These are phyloP conservation scores for Micromesistius poutassou DNA, from an alignment of 2,797 vertebrate species.

Conservation along the genomic window DNA sequence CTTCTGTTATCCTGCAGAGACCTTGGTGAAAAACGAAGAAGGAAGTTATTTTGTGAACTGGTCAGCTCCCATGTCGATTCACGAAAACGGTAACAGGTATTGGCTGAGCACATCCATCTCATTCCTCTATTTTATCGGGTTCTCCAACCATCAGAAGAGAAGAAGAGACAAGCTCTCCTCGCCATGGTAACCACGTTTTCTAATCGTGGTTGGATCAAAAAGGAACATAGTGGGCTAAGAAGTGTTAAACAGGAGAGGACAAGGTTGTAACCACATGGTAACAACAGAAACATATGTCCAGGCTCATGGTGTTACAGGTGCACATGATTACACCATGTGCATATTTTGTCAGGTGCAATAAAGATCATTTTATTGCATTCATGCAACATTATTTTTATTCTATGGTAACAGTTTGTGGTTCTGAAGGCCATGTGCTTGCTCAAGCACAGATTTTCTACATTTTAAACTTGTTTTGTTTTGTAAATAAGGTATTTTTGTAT, in stretches of 20 bases:
- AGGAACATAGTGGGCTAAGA: slow-evolving; percentile 34
- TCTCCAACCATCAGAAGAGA: slow-evolving; percentile 23
- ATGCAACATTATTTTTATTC: not conserved
- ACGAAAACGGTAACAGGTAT: slow-evolving; percentile 26
- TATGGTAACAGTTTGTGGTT: not conserved
- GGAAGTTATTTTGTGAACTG: slow-evolving; percentile 15
- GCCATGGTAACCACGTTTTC: not conserved
- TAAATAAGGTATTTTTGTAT: not conserved
- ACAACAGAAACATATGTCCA: slow-evolving; percentile 23
- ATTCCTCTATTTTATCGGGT: slow-evolving; percentile 31
- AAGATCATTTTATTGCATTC: slow-evolving; percentile 16
- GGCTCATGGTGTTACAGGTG: slow-evolving; percentile 9
- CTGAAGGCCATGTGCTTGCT: not conserved
- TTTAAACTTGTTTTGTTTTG: not conserved
- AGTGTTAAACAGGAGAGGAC: slow-evolving; percentile 15
- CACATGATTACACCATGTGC: slow-evolving; percentile 20
- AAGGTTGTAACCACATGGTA: slow-evolving; percentile 3
- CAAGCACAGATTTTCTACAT: slow-evolving; percentile 7
- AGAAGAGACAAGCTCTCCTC: slow-evolving; percentile 11
- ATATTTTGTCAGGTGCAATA: slow-evolving; percentile 26
- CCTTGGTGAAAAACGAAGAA: not conserved
- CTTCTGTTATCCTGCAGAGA: not conserved
- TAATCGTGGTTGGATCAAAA: not conserved
- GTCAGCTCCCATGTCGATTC: not conserved
- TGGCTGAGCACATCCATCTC: slow-evolving; percentile 29